phyloP scores from a whole-genome alignment of 2,888 invertebrate species.

The Bembecia ichneumoniformis region DNA sequence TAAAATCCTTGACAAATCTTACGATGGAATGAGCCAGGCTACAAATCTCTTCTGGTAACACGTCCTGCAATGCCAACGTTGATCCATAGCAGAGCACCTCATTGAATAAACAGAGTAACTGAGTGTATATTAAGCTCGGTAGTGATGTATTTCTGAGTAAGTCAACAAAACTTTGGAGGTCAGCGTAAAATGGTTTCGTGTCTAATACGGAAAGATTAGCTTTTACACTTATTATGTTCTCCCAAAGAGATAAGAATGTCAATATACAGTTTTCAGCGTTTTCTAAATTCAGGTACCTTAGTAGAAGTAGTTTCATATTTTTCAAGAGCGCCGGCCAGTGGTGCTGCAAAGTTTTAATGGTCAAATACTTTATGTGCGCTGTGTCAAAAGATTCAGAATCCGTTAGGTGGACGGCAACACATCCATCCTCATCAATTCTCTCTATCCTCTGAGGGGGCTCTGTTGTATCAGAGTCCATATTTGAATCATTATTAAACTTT shows the following conservation, averaged over 20 bases:
- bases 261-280: constrained; percentile 80
- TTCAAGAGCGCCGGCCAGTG: constrained; percentile 88
- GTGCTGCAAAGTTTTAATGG: constrained; percentile 86
- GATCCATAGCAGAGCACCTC: constrained; percentile 94
- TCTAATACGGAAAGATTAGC: constrained; percentile 91
- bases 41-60: constrained; percentile 90
- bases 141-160: constrained; percentile 78
- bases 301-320: constrained; percentile 74
- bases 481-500: constrained; percentile 35
- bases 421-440: constrained; percentile 61
- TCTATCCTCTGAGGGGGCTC: constrained; percentile 54
- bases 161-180: constrained; percentile 84
- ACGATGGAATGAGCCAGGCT: constrained; percentile 88
- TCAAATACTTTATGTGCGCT: constrained; percentile 87
- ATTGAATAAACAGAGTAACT: constrained; percentile 87
- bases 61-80: constrained; percentile 89
- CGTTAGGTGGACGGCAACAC: constrained; percentile 76
- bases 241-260: constrained; percentile 89
- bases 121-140: constrained; percentile 88
- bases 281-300: constrained; percentile 70
- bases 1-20: constrained; percentile 87
- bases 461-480: constrained; percentile 37
- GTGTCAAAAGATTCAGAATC: constrained; percentile 89
- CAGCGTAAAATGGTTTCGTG: constrained; percentile 89
- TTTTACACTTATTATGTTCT: constrained; percentile 90